Evolutionary conservation across 2,888 invertebrate genomes (phyloP), one percentile per base, ranked within the genome.

Genomic region (Drosophila neonasuta): DNA sequence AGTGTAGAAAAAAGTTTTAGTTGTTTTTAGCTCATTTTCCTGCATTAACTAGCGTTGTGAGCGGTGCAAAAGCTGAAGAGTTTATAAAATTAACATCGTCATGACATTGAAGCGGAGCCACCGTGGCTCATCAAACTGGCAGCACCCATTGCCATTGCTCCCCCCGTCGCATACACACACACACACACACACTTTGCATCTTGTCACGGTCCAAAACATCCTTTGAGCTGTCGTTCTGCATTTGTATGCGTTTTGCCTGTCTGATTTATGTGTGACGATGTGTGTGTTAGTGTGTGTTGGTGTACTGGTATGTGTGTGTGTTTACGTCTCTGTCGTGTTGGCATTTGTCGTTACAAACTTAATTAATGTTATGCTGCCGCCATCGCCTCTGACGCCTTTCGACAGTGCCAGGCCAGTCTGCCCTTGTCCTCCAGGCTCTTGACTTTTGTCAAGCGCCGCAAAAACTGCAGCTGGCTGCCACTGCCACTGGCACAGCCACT

Each of bases 51-150:
- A 4, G 20, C 36, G 39, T 13, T 32, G 17, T 10, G 55, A 11
- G 45, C 41, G 55, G 41, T 61, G 60, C 60, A 65, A 65, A 68
- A 74, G 68, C 71, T 81, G 71, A 73, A 80, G 78, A 84, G 83
- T 84, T 87, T 86, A 87, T 87, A 82, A 85, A 87, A 84, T 83
- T 83, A 83, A 87, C 83, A 85, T 87, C 83, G 76, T 83, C 87
- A 87, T 87, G 86, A 69, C 74, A 72, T 77, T 72, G 66, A 70
- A 64, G 81, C 65, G 71, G 69, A 48, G 20, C 48, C 49, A 32
- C 15, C 48, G 50, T 54, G 48, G 73, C 70, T 74, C 74, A 62
- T 74, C 75, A 74, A 65, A 70, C 74, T 64, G 60, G 11, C 24
- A 4, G 2, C n/a, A 20, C 15, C n/a, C 9, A 7, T 17, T 9